Evolutionary conservation across 2,797 vertebrate genomes (phyloP).

Genomic region (Vultur gryphus): DNA sequence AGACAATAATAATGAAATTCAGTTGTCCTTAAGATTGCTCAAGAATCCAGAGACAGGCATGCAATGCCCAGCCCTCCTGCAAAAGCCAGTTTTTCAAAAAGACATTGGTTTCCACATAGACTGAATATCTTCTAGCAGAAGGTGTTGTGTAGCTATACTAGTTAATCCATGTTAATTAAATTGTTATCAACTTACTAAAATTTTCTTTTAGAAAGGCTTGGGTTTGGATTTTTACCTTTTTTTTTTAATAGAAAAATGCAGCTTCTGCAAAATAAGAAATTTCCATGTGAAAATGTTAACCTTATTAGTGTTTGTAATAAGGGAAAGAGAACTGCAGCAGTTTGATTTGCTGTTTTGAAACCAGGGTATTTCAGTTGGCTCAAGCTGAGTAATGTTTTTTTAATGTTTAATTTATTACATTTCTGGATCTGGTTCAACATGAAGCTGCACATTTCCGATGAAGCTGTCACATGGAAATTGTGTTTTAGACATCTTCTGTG

Average conservation of each 20-base stretch:
- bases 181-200: not conserved
- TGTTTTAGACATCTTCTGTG: not conserved
- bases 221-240: not conserved
- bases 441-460: not conserved
- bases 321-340: not conserved
- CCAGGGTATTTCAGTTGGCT: not conserved
- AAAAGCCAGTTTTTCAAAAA: not conserved
- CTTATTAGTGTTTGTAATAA: not conserved
- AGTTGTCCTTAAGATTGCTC: not conserved
- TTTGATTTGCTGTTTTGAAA: not conserved
- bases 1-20: not conserved
- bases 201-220: not conserved
- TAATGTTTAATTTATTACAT: slow-evolving; percentile 16
- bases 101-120: not conserved
- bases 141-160: not conserved
- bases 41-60: not conserved
- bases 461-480: not conserved
- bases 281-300: not conserved
- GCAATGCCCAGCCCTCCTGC: not conserved
- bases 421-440: not conserved
- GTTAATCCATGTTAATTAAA: not conserved
- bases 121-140: not conserved
- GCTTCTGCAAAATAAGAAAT: not conserved
- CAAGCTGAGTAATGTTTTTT: not conserved
- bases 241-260: not conserved